Percentiles rank a stretch among this genome's conserved stretches.
These are phyloP conservation scores for Temnothorax longispinosus DNA, from an alignment of 1,140 invertebrate genomes.

Conservation along the genomic window DNA sequence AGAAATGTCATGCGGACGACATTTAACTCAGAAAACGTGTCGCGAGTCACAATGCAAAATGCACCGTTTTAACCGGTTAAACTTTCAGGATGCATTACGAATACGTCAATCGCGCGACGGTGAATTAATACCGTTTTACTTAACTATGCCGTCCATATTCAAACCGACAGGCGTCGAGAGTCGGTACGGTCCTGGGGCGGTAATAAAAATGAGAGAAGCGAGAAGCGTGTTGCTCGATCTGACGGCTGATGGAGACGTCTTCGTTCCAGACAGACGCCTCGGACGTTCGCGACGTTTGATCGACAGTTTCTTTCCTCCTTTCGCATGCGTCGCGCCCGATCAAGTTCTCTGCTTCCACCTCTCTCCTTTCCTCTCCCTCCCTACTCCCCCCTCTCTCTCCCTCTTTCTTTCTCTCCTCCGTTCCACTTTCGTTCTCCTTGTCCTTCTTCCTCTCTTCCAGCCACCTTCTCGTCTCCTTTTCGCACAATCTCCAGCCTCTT, in stretches of 20 bases:
- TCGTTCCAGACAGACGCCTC: conserved; percentile 80
- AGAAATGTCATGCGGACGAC: background rate
- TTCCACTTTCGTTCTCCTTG: conserved; percentile 51
- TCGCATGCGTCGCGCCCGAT: conserved; percentile 68
- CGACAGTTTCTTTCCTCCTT: conserved; percentile 77
- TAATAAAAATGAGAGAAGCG: conserved; percentile 77
- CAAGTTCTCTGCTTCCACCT: conserved; percentile 56
- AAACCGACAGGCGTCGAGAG: conserved; percentile 16
- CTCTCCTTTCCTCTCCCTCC: conserved; percentile 6
- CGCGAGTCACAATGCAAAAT: conserved; percentile 16
- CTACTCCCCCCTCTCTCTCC: background rate
- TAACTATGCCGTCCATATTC: conserved; percentile 29
- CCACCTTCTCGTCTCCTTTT: conserved; percentile 12
- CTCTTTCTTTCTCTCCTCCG: conserved; percentile 25
- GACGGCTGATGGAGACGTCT: conserved; percentile 82
- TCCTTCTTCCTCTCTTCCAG: background rate
- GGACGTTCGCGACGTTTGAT: conserved; percentile 81
- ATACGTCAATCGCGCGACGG: conserved; percentile 26
- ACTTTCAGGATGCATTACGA: conserved; percentile 19
- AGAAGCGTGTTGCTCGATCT: conserved; percentile 72
- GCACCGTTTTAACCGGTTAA: background rate
- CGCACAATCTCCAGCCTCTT: conserved; percentile 61
- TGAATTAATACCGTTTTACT: conserved; percentile 46
- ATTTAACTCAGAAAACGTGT: conserved; percentile 24
- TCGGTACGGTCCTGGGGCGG: conserved; percentile 70